phyloP scores from a whole-genome alignment of 2,113 vertebrate species.

The Planiliza haematocheilus region DNA sequence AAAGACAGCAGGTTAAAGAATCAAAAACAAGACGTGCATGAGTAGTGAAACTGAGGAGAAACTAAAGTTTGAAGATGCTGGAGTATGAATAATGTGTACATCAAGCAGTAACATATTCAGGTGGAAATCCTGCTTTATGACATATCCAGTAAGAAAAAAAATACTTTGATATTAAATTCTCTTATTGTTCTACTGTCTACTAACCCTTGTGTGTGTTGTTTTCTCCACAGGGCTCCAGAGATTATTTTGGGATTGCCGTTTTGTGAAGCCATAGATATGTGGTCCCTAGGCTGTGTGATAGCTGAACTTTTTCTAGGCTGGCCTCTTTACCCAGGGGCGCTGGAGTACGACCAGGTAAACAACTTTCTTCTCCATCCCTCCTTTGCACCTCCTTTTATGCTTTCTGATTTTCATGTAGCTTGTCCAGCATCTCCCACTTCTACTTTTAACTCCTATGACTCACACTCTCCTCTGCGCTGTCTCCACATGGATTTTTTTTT shows the following conservation, averaged over 20 bases:
- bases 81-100: too few species aligned
- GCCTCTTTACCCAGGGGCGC: slow-evolving; percentile 98
- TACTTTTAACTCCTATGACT: slow-evolving; percentile 19
- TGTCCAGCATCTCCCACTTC: slow-evolving; percentile 12
- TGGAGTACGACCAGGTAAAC: slow-evolving; percentile 99
- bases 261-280: slow-evolving; percentile 99
- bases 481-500: not conserved
- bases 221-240: slow-evolving; percentile 94
- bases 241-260: slow-evolving; percentile 99
- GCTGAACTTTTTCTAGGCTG: slow-evolving; percentile 99
- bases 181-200: not conserved
- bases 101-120: too few species aligned
- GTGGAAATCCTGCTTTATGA: too few species aligned
- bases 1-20: slow-evolving; percentile 6
- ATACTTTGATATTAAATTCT: too few species aligned
- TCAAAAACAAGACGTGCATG: not conserved
- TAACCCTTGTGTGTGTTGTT: slow-evolving; percentile 49
- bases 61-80: too few species aligned
- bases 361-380: slow-evolving; percentile 40
- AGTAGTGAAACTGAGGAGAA: not conserved
- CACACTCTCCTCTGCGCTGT: slow-evolving; percentile 27
- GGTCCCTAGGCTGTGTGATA: slow-evolving; percentile 99
- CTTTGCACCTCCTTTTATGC: not conserved
- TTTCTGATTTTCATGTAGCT: slow-evolving; percentile 21
- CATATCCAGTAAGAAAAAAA: too few species aligned